Conservation (phyloP, 2,888 invertebrate genomes). For the Tetropium fuscum region DNA sequence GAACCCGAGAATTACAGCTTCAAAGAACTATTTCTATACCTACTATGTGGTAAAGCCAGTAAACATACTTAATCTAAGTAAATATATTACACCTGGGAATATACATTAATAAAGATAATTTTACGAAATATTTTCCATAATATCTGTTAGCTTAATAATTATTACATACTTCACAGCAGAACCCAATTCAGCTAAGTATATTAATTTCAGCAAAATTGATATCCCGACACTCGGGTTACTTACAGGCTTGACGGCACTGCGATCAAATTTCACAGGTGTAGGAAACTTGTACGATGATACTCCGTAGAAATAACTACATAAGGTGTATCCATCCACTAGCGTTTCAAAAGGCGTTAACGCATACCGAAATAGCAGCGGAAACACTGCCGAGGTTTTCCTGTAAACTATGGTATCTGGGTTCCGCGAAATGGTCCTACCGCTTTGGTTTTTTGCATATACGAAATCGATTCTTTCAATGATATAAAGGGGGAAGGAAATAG, state of each 20-base stretch:
- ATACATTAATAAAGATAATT: too few relatives aligned
- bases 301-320: constrained; percentile 22
- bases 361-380: not conserved
- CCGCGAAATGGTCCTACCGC: not conserved
- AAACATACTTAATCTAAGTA: too few relatives aligned
- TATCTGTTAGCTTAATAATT: constrained; percentile 9
- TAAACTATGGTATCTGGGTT: constrained; percentile 20
- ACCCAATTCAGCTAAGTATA: too few relatives aligned
- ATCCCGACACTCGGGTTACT: constrained; percentile 26
- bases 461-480: too few relatives aligned
- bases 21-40: too few relatives aligned
- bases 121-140: constrained; percentile 4
- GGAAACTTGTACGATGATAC: constrained; percentile 33
- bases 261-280: constrained; percentile 33
- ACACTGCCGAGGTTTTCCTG: constrained; percentile 24
- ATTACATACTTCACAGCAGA: constrained; percentile 22
- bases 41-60: too few relatives aligned
- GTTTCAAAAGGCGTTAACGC: not conserved
- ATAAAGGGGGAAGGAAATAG: too few relatives aligned
- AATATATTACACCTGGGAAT: too few relatives aligned
- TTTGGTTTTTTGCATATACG: not conserved
- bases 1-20: too few relatives aligned
- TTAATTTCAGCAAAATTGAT: constrained; percentile 34
- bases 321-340: constrained; percentile 35
- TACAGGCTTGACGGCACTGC: constrained; percentile 25